Conservation (phyloP, 2,113 vertebrate genomes). For the Dromas ardeola region DNA sequence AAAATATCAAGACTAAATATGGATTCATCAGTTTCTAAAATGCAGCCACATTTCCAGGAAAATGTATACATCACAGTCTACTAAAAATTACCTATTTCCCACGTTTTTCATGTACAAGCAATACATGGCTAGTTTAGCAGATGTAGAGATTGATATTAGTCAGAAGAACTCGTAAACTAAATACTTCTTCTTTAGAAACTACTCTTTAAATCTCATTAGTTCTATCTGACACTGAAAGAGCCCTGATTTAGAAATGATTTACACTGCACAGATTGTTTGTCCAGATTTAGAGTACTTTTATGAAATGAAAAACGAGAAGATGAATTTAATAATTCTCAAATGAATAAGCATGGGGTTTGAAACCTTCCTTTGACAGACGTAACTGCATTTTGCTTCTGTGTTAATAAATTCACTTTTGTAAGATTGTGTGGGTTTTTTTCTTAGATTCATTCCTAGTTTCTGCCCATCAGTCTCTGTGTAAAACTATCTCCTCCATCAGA, state of each 20-base stretch:
- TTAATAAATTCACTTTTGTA: constrained; percentile 62
- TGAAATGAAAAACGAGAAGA: constrained; percentile 41
- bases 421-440: fast-evolving
- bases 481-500: constrained; percentile 39
- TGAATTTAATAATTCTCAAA: constrained; percentile 65
- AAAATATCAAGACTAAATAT: constrained; percentile 53
- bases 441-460: constrained; percentile 35
- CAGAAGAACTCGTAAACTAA: constrained; percentile 33
- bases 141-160: constrained; percentile 47
- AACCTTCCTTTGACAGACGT: constrained; percentile 52
- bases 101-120: not conserved
- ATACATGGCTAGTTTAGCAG: constrained; percentile 7
- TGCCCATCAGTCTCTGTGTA: constrained; percentile 45
- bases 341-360: constrained; percentile 33
- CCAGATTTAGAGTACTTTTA: constrained; percentile 46
- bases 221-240: constrained; percentile 20
- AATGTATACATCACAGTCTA: not conserved
- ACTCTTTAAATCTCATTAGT: constrained; percentile 63
- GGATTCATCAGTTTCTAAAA: constrained; percentile 48
- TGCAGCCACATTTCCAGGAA: constrained; percentile 27
- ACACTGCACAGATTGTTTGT: constrained; percentile 41
- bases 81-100: constrained; percentile 8
- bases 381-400: constrained; percentile 57
- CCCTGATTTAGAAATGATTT: constrained; percentile 57
- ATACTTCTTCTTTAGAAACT: constrained; percentile 46